Evolutionary conservation across 2,113 vertebrate genomes (phyloP).

Genomic region (Hoplias malabaricus): DNA sequence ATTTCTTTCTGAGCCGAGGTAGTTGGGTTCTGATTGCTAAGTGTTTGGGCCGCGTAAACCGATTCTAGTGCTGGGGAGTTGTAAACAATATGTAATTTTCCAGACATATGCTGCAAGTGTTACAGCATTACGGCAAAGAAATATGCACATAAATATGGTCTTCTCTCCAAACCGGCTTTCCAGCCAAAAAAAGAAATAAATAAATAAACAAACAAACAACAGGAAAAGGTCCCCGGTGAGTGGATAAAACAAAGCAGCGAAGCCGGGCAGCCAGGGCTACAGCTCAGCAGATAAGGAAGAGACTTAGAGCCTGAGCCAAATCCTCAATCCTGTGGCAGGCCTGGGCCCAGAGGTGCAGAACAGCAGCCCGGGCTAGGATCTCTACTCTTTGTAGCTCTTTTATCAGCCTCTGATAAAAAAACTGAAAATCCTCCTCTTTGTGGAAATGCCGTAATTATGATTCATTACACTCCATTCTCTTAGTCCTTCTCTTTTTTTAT

Average conservation of each 20-base stretch:
- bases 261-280: conserved; percentile 29
- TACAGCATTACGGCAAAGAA: background rate
- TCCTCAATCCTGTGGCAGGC: conserved; percentile 4
- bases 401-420: background rate
- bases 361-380: background rate
- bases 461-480: conserved; percentile 7
- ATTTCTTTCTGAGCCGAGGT: background rate
- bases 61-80: background rate
- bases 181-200: background rate
- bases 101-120: background rate
- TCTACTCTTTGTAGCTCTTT: no score
- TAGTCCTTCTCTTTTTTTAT: background rate
- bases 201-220: no score
- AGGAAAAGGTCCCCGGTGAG: conserved; percentile 9
- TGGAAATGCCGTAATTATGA: conserved; percentile 31
- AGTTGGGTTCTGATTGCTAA: conserved; percentile 7
- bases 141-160: conserved; percentile 12
- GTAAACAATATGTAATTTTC: background rate
- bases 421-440: background rate
- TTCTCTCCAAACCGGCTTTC: conserved; percentile 4
- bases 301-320: conserved; percentile 24
- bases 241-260: conserved; percentile 25
- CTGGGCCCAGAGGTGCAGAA: conserved; percentile 9
- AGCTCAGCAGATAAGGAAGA: conserved; percentile 27
- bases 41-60: background rate